phyloP scores from a whole-genome alignment of 2,113 vertebrate genomes.

The Notiomystis cincta region DNA sequence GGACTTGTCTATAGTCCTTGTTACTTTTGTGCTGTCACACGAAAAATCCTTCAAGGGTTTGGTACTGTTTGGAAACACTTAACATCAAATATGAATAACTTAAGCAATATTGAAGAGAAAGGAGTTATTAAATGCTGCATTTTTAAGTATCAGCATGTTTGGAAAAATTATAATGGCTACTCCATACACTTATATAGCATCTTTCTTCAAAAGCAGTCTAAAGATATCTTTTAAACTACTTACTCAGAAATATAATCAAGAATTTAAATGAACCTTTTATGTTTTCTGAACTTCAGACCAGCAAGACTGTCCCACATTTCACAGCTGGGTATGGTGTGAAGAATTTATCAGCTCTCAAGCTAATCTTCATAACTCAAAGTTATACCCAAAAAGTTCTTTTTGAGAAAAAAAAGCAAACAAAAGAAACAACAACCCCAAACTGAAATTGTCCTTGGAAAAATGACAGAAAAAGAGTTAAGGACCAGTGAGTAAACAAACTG shows the following conservation, averaged over 20 bases:
- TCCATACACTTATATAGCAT: neutral
- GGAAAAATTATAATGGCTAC: neutral
- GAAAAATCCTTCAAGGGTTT: neutral
- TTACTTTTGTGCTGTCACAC: neutral
- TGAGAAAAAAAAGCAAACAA: neutral
- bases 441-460: neutral
- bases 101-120: neutral
- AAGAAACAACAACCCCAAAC: accelerated
- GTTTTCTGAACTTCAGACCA: neutral
- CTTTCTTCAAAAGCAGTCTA: neutral
- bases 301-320: neutral
- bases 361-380: neutral
- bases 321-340: neutral
- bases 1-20: neutral
- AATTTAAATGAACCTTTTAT: neutral
- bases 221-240: neutral
- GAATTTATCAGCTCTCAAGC: neutral
- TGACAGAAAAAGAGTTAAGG: neutral
- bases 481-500: neutral
- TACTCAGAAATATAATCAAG: neutral
- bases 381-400: neutral
- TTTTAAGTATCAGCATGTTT: neutral
- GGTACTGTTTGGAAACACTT: neutral
- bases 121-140: neutral
- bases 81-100: neutral